These are phyloP conservation scores for Scotopteryx bipunctaria DNA, from an alignment of 2,888 invertebrate genomes.

Conservation along the genomic window DNA sequence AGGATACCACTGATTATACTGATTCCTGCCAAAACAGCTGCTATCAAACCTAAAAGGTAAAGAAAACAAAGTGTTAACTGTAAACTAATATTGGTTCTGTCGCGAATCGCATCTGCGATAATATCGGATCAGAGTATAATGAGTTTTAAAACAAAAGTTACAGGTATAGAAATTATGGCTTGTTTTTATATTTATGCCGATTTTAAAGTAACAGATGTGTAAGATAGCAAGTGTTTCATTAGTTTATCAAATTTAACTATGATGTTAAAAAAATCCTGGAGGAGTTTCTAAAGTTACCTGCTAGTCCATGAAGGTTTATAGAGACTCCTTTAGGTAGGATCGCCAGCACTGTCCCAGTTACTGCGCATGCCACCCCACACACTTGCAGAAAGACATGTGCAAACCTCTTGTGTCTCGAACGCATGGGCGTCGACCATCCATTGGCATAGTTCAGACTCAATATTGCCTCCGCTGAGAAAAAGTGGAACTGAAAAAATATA, in stretches of 20 bases:
- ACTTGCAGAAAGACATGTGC: slow-evolving; percentile 53
- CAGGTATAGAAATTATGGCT: too few species aligned
- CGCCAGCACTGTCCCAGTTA: slow-evolving; percentile 40
- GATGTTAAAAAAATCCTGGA: too few species aligned
- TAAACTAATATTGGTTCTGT: too few species aligned
- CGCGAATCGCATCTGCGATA: too few species aligned
- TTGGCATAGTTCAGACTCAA: slow-evolving; percentile 53
- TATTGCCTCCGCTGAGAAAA: slow-evolving; percentile 58
- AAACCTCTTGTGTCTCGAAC: slow-evolving; percentile 43
- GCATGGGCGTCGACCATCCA: slow-evolving; percentile 59
- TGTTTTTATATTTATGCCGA: too few species aligned
- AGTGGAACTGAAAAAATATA: slow-evolving; percentile 49
- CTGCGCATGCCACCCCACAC: slow-evolving; percentile 42
- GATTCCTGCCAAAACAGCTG: slow-evolving; percentile 38
- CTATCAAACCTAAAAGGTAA: slow-evolving; percentile 47
- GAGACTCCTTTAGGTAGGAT: slow-evolving; percentile 34
- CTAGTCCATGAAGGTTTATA: slow-evolving; percentile 42
- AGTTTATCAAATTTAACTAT: too few species aligned
- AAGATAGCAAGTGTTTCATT: too few species aligned
- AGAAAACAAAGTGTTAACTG: too few species aligned
- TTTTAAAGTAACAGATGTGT: too few species aligned
- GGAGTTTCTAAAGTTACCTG: too few species aligned
- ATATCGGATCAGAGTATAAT: too few species aligned
- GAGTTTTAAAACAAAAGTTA: too few species aligned
- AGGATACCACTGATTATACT: slow-evolving; percentile 41